Percentiles rank a stretch among this genome's conserved stretches.
phyloP scores from a whole-genome alignment of 2,888 invertebrate species.

The Limnephilus rhombicus region DNA sequence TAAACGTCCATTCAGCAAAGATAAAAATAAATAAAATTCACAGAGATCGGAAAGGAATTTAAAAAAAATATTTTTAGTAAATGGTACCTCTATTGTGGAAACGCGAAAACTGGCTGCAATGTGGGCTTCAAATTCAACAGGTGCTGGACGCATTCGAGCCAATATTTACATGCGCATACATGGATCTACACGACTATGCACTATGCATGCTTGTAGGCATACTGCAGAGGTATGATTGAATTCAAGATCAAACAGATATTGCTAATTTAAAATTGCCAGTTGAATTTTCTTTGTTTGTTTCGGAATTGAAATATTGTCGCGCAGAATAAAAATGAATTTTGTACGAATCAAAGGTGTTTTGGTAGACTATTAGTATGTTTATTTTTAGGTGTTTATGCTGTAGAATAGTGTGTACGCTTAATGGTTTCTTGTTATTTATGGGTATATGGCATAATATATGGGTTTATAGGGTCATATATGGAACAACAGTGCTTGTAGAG shows the following conservation, averaged over 20 bases:
- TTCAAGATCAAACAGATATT: constrained; percentile 26
- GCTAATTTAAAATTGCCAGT: not conserved
- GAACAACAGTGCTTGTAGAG: too few species aligned
- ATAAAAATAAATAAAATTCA: not conserved
- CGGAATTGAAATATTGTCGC: not conserved
- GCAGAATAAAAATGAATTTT: not conserved
- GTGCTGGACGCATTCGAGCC: not conserved
- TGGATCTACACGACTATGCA: not conserved
- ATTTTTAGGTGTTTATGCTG: too few species aligned
- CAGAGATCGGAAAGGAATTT: not conserved
- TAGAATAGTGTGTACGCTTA: too few species aligned
- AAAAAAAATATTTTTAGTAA: not conserved
- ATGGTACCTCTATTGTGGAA: not conserved
- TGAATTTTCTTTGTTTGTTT: not conserved
- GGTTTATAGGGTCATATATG: too few species aligned
- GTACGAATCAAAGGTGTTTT: not conserved
- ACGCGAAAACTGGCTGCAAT: not conserved
- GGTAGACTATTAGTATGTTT: too few species aligned
- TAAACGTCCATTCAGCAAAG: not conserved
- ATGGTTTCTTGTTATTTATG: too few species aligned
- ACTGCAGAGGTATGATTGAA: not conserved
- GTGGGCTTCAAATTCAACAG: not conserved
- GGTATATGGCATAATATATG: too few species aligned
- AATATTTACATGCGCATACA: constrained; percentile 20
- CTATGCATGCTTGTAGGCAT: not conserved